Conservation (phyloP, 2,888 invertebrate genomes). For the Leucozona laternaria region DNA sequence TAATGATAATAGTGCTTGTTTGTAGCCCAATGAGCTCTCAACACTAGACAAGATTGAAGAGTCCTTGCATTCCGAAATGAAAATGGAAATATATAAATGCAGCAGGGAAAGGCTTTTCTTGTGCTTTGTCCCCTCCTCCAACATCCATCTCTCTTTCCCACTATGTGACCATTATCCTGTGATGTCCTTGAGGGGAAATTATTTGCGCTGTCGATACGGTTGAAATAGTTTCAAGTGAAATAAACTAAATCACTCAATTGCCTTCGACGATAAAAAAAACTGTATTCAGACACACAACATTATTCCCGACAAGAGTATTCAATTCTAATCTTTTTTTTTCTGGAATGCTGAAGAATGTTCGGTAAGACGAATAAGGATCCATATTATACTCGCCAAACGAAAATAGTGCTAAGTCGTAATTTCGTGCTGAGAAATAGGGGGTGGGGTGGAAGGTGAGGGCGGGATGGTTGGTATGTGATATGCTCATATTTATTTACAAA, state of each 20-base stretch:
- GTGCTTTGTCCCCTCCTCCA: background rate
- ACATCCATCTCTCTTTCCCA: background rate
- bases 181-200: conserved; percentile 52
- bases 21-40: conserved; percentile 49
- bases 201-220: conserved; percentile 53
- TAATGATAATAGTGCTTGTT: conserved; percentile 65
- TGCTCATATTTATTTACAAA: conserved; percentile 73
- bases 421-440: conserved; percentile 14
- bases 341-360: conserved; percentile 68
- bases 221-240: conserved; percentile 36
- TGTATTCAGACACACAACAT: conserved; percentile 32
- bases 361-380: conserved; percentile 48
- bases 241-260: conserved; percentile 72
- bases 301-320: conserved; percentile 16
- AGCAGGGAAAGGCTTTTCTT: background rate
- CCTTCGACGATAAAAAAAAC: conserved; percentile 23
- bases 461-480: conserved; percentile 28
- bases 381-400: conserved; percentile 49
- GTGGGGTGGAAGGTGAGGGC: background rate
- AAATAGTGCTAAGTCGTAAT: conserved; percentile 70
- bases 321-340: conserved; percentile 34
- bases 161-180: conserved; percentile 42
- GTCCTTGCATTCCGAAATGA: conserved; percentile 47
- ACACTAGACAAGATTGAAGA: conserved; percentile 34
- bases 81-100: conserved; percentile 20